Conservation (phyloP, 2,888 invertebrate genomes). For the Drosophila lutescens region DNA sequence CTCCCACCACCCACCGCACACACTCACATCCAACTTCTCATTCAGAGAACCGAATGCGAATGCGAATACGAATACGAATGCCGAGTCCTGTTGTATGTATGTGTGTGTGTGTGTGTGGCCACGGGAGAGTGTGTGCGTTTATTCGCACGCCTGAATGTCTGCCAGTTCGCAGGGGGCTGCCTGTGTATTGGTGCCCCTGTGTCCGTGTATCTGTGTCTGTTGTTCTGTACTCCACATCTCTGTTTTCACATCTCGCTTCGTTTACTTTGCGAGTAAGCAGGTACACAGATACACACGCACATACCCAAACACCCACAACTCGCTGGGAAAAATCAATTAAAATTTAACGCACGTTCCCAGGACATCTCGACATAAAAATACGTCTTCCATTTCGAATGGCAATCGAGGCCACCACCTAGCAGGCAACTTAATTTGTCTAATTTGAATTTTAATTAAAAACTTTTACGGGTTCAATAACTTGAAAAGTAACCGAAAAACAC, state of each 20-base stretch:
- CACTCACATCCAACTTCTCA: slow-evolving; percentile 48
- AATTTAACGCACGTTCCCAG: slow-evolving; percentile 67
- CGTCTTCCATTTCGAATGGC: slow-evolving; percentile 27
- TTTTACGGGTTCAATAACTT: slow-evolving; percentile 76
- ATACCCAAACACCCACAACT: slow-evolving; percentile 45
- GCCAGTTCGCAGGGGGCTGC: slow-evolving; percentile 57
- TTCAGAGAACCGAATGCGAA: slow-evolving; percentile 65
- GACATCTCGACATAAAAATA: slow-evolving; percentile 34
- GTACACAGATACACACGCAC: slow-evolving; percentile 34
- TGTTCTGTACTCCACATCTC: slow-evolving; percentile 59
- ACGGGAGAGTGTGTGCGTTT: slow-evolving; percentile 37
- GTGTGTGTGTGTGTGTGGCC: slow-evolving; percentile 10
- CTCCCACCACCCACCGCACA: neutral
- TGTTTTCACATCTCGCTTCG: slow-evolving; percentile 64
- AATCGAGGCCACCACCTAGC: slow-evolving; percentile 27
- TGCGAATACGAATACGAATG: slow-evolving; percentile 34
- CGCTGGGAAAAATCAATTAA: slow-evolving; percentile 77
- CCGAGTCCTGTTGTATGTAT: slow-evolving; percentile 39
- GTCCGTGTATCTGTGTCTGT: slow-evolving; percentile 38
- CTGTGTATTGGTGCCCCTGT: slow-evolving; percentile 18
- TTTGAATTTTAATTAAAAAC: slow-evolving; percentile 78
- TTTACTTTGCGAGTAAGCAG: slow-evolving; percentile 57
- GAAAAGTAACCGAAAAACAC: slow-evolving; percentile 23
- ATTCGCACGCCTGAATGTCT: slow-evolving; percentile 74
- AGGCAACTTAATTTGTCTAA: slow-evolving; percentile 67